Evolutionary conservation across 2,797 vertebrate species (phyloP).

Genomic region (Artibeus jamaicensis): DNA sequence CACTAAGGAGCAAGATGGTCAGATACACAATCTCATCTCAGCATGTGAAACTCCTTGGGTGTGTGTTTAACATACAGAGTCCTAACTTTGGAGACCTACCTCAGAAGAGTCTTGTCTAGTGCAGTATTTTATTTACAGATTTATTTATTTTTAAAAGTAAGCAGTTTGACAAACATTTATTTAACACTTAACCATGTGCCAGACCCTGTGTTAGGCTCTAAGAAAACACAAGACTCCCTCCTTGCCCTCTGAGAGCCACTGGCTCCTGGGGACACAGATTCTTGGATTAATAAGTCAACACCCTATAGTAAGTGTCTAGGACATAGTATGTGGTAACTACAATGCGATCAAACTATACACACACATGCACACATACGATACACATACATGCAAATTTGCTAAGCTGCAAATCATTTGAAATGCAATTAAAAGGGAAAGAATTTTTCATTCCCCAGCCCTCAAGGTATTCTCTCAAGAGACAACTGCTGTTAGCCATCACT

Average conservation of each 20-base stretch:
- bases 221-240: background rate
- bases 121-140: background rate
- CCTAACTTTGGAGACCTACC: background rate
- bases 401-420: background rate
- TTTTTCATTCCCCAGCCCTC: background rate
- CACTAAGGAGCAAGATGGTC: background rate
- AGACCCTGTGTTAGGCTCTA: background rate
- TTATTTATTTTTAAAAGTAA: background rate
- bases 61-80: background rate
- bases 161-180: background rate
- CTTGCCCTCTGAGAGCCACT: background rate
- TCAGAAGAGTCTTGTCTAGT: background rate
- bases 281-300: background rate
- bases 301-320: background rate
- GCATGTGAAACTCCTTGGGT: background rate
- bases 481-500: background rate
- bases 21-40: background rate
- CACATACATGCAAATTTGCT: background rate
- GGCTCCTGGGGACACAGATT: background rate
- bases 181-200: background rate
- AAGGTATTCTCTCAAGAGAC: background rate
- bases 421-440: background rate
- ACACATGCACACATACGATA: background rate
- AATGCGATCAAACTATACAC: background rate
- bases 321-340: background rate